Evolutionary conservation across 2,797 vertebrate species (phyloP), one percentile per base, ranked within the genome.

Genomic region (Danio aesculapii): DNA sequence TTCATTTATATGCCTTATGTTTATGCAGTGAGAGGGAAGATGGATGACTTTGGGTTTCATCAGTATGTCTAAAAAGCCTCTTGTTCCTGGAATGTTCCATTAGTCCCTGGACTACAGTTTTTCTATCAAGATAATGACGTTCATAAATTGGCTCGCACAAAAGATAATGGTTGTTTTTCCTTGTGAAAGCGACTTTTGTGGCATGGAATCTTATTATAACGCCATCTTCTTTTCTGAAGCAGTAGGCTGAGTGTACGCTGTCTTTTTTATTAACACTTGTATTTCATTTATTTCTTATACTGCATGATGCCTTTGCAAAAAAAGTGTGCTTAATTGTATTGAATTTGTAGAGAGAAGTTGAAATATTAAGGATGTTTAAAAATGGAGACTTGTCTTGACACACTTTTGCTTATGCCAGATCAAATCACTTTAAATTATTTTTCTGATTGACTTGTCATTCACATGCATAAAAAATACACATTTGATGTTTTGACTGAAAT

Each of bases 1-100:
- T 79, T 86, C 79, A 86, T 88, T 84, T 77, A 80, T 86, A 85
- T 74, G 79, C 77, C 82, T 86, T 83, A 86, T 84, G 87, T 86
- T 85, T 84, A 84, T 83, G 77, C 61, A 63, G 82, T 84, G 81
- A 81, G 82, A 85, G 73, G 81, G 71, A 83, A 85, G 86, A 87
- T 85, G 46, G 83, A 86, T 87, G 71, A 87, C 72, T 81, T 85
- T 70, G 72, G 64, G 75, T 62, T 84, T 86, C 83, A 86, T 85
- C 81, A 85, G 79, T 83, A 81, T 73, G 62, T 85, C 81, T 85
- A 73, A 83, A 84, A 82, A 77, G 50, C 71, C 50, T 61, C 71
- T 85, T 83, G 78, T 87, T 87, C 64, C 78, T 81, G 66, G 58
- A 84, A 86, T 84, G 70, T 84, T 86, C 85, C 66, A 83, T 84